Percentiles rank a stretch among this genome's conserved stretches.
phyloP scores from a whole-genome alignment of 2,797 vertebrate species.

The Merluccius polli region DNA sequence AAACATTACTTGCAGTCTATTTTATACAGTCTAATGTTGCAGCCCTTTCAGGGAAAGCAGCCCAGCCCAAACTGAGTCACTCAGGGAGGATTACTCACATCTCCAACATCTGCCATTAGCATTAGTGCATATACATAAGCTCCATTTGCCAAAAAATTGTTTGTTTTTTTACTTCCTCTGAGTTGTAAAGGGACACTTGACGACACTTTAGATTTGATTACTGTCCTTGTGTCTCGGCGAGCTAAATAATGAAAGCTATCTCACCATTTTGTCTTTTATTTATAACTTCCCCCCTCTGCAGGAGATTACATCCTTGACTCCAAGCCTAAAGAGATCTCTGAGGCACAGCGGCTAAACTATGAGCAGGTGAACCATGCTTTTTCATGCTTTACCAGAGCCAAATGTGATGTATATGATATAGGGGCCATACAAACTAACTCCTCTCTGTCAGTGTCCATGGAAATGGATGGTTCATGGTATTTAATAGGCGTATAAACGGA shows the following conservation, averaged over 20 bases:
- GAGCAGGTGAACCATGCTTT: slow-evolving; percentile 82
- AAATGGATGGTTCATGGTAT: not conserved
- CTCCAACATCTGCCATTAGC: slow-evolving; percentile 10
- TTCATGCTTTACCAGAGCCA: not conserved
- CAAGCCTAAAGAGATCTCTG: slow-evolving; percentile 98
- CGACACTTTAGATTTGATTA: not conserved
- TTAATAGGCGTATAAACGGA: not conserved
- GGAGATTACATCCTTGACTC: slow-evolving; percentile 98
- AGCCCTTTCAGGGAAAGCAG: slow-evolving; percentile 24
- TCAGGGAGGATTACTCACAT: slow-evolving; percentile 10
- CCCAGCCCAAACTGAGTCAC: not conserved
- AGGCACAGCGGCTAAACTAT: slow-evolving; percentile 96
- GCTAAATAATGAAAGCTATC: not conserved
- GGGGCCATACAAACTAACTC: not conserved
- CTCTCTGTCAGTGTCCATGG: not conserved
- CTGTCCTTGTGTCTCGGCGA: not conserved
- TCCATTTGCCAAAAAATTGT: slow-evolving; percentile 20
- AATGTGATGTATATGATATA: not conserved
- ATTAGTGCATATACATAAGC: not conserved
- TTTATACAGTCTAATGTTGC: not conserved
- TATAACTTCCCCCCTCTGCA: slow-evolving; percentile 58
- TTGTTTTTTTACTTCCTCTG: not conserved
- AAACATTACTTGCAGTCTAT: not conserved
- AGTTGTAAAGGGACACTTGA: too few relatives aligned
- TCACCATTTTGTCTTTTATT: slow-evolving; percentile 2